Percentiles rank a stretch among this genome's conserved stretches.
These are phyloP conservation scores for Cossypha heuglini DNA, from an alignment of 2,797 vertebrate species.

Conservation along the genomic window DNA sequence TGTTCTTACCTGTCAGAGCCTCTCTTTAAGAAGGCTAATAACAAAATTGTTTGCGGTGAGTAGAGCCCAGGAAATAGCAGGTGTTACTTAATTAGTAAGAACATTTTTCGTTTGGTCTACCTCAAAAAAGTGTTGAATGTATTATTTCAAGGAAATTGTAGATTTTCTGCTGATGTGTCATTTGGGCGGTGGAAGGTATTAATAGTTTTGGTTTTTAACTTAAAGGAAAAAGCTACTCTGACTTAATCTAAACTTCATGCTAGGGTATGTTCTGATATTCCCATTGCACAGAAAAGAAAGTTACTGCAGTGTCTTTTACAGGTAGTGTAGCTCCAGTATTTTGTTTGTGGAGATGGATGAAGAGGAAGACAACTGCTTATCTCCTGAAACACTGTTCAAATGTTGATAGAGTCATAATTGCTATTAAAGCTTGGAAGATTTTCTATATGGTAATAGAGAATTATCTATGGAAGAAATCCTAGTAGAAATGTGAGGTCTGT, in stretches of 20 bases:
- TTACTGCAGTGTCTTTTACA: neutral
- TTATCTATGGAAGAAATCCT: neutral
- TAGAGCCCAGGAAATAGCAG: neutral
- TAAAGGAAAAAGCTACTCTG: neutral
- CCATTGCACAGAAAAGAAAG: neutral
- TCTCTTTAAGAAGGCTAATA: neutral
- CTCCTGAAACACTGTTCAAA: neutral
- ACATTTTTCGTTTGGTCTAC: neutral
- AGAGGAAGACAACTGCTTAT: neutral
- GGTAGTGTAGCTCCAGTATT: neutral
- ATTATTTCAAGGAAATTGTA: neutral
- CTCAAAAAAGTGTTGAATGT: neutral
- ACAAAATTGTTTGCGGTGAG: neutral
- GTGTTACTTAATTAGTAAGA: neutral
- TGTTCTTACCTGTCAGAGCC: neutral
- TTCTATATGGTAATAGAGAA: neutral
- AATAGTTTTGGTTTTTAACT: rapidly evolving
- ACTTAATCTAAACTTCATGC: neutral
- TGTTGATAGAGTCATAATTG: neutral
- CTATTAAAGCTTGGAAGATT: neutral
- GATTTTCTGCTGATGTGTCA: neutral
- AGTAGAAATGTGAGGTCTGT: neutral
- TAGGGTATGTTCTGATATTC: neutral
- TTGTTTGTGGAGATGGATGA: neutral
- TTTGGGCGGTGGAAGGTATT: rapidly evolving